Base-by-base conservation (phyloP, 2,888 invertebrate genomes). In the Sylvicola fuscatus region DNA sequence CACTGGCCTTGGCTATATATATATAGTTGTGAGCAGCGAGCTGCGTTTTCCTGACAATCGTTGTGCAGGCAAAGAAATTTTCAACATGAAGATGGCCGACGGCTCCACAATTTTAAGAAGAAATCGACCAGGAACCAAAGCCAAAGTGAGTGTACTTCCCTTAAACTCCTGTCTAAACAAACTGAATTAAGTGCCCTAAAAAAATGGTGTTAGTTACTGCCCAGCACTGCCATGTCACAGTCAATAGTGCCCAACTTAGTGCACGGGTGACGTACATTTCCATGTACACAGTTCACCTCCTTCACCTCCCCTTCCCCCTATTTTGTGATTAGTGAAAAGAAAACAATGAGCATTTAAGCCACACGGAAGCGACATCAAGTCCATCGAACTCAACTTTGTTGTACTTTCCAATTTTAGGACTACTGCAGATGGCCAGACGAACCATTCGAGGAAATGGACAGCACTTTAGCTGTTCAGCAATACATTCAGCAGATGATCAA, bases 391-490 rank as follows among this genome's bases (percentile, higher is more conserved):
- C 6, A 4, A n/a, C 29, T 8, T 5, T 29, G 12, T 29, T 29
- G 6, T n/a, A 6, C 29, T 13, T 29, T 29, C 14, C 6, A 13
- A 7, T 29, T 53, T 12, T 44, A 92, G 90, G 89, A 93, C 52
- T 98, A 93, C 64, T 84, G 89, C 53, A 80, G 79, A 44, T 98
- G 98, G 98, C 89, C 90, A 27, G 93, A 95, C 67, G 89, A 95
- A 61, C 79, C 84, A 0, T 92, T 97, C 54, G 97, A 98, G 56
- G 95, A 98, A 63, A 98, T 98, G 97, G 97, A 98, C 57, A 95
- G 92, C 55, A 95, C 95, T 14, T 63, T 98, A 39, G 95, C 93
- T 45, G 95, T 98, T 35, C 98, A 97, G 54, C 97, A 97, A 56
- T 97, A 87, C 54, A 97, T 98, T 51, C 98, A 98, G 58, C 97